Base-by-base conservation (phyloP, 2,113 vertebrate species). In the Riparia riparia region DNA sequence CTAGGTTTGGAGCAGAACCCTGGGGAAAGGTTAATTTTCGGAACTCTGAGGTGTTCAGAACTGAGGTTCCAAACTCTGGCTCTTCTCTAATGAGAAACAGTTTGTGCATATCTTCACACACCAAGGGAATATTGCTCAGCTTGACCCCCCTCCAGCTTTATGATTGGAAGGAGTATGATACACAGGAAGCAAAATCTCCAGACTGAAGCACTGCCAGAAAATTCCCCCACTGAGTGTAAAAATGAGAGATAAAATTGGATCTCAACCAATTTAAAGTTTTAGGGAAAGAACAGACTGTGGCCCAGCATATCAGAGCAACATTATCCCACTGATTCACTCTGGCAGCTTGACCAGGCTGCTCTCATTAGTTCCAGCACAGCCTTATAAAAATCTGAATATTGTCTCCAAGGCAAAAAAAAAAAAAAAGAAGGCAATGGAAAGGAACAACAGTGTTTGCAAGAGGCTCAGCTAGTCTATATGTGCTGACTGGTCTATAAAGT, bases 161-260 rank as follows among this genome's bases (percentile, higher is more conserved):
- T 86, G 92, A 94, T 60, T 96, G 88, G 82, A 94, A 96, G 82
- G 86, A 86, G 60, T 17, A 37, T 42, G 60, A 90, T 53, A 88
- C 42, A 82, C 16, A 68, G 76, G 88, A 93, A 95, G 76, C 31
- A 89, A 94, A 93, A 90, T 66, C 90, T 96, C 82, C 82, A 89
- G 65, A 64, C 71, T 79, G 56, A 93, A 89, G 72, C 72, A 70
- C 64, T 83, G 90, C 88, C 92, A 93, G 79, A 78, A 94, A 77
- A 94, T 92, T 82, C 71, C 65, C 84, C 79, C 65, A 92, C 85
- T 51, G 85, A 86, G 92, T 41, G 60, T 68, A 86, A 94, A 94
- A 95, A 80, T 86, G 76, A 95, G 64, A 93, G 90, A 94, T 19
- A 95, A 88, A 93, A 94, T 71, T 92, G 71, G 79, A 93, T 94